Evolutionary conservation across 2,113 vertebrate genomes (phyloP).

Genomic region (Gobiocypris rarus): DNA sequence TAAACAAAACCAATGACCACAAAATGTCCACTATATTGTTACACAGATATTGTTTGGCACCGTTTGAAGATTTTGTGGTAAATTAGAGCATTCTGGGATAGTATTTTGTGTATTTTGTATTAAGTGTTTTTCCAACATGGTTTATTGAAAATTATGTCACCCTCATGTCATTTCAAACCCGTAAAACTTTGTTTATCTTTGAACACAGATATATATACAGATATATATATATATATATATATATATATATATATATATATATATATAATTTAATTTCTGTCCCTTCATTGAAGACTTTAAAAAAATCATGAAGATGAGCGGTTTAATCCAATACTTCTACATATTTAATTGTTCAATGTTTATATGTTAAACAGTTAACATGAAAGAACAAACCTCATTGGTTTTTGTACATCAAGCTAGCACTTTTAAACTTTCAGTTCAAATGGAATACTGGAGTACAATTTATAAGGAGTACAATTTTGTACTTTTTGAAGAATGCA

Average conservation of each 20-base stretch:
- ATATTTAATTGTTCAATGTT: too few relatives aligned
- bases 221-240: too few relatives aligned
- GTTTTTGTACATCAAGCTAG: not conserved
- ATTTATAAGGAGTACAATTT: not conserved
- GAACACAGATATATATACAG: too few relatives aligned
- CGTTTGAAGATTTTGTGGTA: not conserved
- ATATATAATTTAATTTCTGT: too few relatives aligned
- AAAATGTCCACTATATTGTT: not conserved
- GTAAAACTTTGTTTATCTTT: not conserved
- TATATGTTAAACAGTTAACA: too few relatives aligned
- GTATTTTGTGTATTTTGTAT: too few relatives aligned
- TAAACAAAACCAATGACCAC: not conserved
- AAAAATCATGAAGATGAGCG: too few relatives aligned
- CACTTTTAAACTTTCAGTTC: not conserved
- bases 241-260: too few relatives aligned
- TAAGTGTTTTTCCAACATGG: not conserved
- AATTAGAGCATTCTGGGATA: not conserved
- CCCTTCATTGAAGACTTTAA: too few relatives aligned
- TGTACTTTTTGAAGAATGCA: too few relatives aligned
- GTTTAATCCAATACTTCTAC: not conserved
- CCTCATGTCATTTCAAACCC: not conserved
- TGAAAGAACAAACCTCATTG: not conserved
- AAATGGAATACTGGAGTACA: not conserved
- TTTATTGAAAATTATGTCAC: not conserved
- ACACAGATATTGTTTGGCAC: not conserved